Conservation (phyloP, 2,797 vertebrate species). For the Argya squamiceps region DNA sequence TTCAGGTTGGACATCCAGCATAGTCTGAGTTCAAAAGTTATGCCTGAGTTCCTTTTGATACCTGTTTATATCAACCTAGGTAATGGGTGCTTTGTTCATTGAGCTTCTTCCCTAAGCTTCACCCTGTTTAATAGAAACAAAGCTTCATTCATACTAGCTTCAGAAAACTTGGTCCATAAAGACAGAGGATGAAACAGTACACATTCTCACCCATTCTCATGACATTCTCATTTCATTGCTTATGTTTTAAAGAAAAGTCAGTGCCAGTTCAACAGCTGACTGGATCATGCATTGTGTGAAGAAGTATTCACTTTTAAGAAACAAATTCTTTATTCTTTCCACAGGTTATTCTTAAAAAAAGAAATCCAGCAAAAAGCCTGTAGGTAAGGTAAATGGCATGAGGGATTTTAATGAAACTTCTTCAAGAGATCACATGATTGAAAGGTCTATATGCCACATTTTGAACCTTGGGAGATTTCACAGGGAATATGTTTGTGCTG, state of each 20-base stretch:
- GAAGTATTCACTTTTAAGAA: not conserved
- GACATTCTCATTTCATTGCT: not conserved
- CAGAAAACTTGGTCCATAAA: not conserved
- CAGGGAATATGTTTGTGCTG: not conserved
- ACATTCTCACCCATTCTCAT: not conserved
- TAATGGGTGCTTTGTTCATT: not conserved
- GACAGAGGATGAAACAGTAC: not conserved
- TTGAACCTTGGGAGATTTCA: not conserved
- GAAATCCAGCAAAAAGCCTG: not conserved
- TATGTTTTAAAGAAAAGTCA: not conserved
- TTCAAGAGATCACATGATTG: not conserved
- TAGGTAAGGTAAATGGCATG: not conserved
- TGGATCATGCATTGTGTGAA: not conserved
- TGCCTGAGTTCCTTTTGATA: not conserved
- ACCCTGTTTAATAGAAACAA: not conserved
- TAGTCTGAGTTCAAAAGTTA: not conserved
- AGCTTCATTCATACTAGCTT: not conserved
- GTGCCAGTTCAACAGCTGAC: not conserved
- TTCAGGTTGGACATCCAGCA: rapidly evolving
- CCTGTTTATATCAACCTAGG: not conserved
- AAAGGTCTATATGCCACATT: not conserved
- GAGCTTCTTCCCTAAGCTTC: not conserved
- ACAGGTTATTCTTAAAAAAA: not conserved
- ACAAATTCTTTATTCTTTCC: not conserved
- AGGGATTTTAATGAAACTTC: not conserved